These are phyloP conservation scores for Cephus nigrinus DNA, from an alignment of 2,888 invertebrate genomes.

Conservation along the genomic window DNA sequence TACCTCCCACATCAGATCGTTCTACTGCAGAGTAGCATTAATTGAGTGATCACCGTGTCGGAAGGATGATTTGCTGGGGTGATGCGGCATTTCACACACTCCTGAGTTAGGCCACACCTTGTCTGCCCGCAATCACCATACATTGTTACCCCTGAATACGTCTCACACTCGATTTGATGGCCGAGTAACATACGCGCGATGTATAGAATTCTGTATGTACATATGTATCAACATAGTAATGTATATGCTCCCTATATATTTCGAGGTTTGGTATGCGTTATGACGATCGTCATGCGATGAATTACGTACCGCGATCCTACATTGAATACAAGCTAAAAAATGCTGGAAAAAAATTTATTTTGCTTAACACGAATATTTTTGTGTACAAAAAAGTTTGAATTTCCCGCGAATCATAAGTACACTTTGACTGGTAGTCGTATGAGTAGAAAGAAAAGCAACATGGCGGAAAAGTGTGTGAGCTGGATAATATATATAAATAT, in stretches of 20 bases:
- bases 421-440: background rate
- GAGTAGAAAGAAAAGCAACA: background rate
- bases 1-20: background rate
- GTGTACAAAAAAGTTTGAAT: background rate
- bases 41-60: slow-evolving; percentile 25
- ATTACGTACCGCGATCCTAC: background rate
- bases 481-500: background rate
- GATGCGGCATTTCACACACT: slow-evolving; percentile 15
- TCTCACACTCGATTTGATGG: background rate
- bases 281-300: background rate
- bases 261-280: background rate
- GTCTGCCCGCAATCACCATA: slow-evolving; percentile 15
- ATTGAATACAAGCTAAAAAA: background rate
- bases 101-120: slow-evolving; percentile 16
- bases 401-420: background rate
- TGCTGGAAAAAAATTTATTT: background rate
- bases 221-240: background rate
- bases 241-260: background rate
- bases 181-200: background rate
- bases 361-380: background rate
- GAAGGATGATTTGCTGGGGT: slow-evolving; percentile 24
- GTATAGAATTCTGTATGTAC: background rate
- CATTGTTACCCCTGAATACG: slow-evolving; percentile 14
- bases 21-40: slow-evolving; percentile 11
- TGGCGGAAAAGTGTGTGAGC: background rate